Evolutionary conservation across 2,113 vertebrate species (phyloP).

Genomic region (Dasyprocta punctata): DNA sequence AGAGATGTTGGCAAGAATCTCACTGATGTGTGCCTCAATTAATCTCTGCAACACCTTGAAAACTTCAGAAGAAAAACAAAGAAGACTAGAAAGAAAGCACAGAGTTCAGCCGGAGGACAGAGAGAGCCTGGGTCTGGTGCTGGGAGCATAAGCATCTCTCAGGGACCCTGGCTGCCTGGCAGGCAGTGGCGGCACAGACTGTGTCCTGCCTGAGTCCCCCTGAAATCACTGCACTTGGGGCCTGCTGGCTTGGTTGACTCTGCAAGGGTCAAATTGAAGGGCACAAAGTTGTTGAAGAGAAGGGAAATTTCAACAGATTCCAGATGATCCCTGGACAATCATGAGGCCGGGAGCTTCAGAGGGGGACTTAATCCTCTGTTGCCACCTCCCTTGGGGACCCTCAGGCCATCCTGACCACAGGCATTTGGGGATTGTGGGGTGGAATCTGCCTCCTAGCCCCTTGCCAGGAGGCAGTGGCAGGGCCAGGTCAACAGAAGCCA

Average conservation of each 20-base stretch:
- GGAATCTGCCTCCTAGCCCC: neutral
- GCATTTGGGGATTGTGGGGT: neutral
- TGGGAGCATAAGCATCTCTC: neutral
- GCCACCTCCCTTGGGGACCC: neutral
- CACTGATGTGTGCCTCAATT: conserved; percentile 12
- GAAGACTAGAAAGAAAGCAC: neutral
- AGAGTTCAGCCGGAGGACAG: neutral
- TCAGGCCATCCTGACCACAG: neutral
- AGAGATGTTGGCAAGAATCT: neutral
- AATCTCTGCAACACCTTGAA: neutral
- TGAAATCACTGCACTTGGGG: accelerated
- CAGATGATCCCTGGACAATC: neutral
- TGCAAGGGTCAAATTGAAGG: neutral
- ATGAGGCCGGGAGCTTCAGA: neutral
- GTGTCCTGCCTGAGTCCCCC: neutral
- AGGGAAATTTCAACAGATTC: neutral
- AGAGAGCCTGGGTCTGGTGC: neutral
- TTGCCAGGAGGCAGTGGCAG: neutral
- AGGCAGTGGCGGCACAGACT: accelerated
- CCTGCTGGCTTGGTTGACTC: neutral
- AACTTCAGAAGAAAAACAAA: conserved; percentile 55
- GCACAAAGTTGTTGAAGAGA: neutral
- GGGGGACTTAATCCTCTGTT: neutral
- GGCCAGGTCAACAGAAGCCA: neutral
- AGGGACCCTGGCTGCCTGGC: neutral